Evolutionary conservation across 2,888 invertebrate genomes (phyloP).

Genomic region (Zele albiditarsus): DNA sequence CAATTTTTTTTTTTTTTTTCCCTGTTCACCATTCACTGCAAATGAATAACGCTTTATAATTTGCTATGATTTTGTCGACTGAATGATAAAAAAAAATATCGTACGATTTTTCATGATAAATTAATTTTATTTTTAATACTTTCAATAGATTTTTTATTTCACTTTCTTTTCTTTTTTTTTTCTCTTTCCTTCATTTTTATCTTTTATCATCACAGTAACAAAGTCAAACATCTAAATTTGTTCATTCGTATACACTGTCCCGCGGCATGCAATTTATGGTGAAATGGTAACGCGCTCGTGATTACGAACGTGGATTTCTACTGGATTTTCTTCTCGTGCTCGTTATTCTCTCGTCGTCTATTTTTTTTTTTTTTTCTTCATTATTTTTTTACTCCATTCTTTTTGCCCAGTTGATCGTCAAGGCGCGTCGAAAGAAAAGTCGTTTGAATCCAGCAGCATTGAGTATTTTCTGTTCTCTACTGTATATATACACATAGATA

Average conservation of each 20-base stretch:
- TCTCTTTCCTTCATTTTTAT: slow-evolving; percentile 23
- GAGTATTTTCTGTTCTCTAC: neutral
- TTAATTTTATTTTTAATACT: slow-evolving; percentile 20
- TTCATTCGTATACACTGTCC: slow-evolving; percentile 28
- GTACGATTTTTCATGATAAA: slow-evolving; percentile 3
- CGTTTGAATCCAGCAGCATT: neutral
- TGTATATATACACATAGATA: neutral
- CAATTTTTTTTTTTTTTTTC: slow-evolving; percentile 10
- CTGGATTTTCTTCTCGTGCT: neutral
- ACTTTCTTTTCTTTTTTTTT: slow-evolving; percentile 10
- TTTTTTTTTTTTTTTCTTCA: slow-evolving; percentile 13
- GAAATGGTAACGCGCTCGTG: slow-evolving; percentile 15
- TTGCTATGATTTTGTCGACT: slow-evolving; percentile 10
- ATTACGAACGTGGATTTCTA: slow-evolving; percentile 17
- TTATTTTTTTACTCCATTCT: neutral
- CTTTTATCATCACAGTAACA: slow-evolving; percentile 27
- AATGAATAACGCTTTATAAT: slow-evolving; percentile 30
- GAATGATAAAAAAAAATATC: slow-evolving; percentile 16
- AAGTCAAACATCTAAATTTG: slow-evolving; percentile 37
- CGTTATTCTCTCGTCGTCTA: neutral
- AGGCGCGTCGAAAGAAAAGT: neutral
- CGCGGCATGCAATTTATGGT: slow-evolving; percentile 25
- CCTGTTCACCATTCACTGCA: neutral
- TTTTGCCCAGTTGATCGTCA: slow-evolving; percentile 11
- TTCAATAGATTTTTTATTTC: neutral